Percentiles rank a stretch among this genome's conserved stretches.
Evolutionary conservation across 2,113 vertebrate species (phyloP).

Genomic region (Oreochromis niloticus): DNA sequence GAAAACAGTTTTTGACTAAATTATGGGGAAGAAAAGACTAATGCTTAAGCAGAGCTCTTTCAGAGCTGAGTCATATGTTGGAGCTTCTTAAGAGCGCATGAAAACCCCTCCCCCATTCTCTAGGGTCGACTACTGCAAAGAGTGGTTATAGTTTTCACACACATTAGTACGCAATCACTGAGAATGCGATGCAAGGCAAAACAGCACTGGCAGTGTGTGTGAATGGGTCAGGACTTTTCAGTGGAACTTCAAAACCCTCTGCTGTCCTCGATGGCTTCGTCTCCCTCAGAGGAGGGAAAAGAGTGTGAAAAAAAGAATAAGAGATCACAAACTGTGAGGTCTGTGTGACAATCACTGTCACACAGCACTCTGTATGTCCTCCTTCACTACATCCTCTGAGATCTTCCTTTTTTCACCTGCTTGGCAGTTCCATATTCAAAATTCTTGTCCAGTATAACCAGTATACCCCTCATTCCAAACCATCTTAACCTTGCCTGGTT

Average conservation of each 20-base stretch:
- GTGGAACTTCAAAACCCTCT: neutral
- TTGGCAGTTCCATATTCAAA: neutral
- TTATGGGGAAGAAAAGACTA: neutral
- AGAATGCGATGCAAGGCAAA: neutral
- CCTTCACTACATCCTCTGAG: neutral
- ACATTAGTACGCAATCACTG: neutral
- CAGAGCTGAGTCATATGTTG: neutral
- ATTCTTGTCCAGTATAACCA: neutral
- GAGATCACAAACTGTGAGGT: neutral
- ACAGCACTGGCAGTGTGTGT: neutral
- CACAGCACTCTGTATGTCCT: neutral
- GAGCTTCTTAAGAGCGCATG: neutral
- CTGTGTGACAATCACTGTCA: neutral
- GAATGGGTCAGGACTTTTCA: neutral
- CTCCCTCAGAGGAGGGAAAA: neutral
- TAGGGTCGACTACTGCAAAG: neutral
- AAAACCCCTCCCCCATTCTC: neutral
- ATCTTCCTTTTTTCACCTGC: neutral
- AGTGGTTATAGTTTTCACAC: neutral
- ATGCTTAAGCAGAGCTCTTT: neutral
- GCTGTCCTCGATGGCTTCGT: neutral
- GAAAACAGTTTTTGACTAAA: neutral
- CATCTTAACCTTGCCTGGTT: neutral
- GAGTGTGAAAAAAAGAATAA: neutral
- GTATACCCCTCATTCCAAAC: neutral